These are phyloP conservation scores for Umimayanthus kanabou DNA, from an alignment of 92 coral and sea anemone genomes.

Conservation along the genomic window DNA sequence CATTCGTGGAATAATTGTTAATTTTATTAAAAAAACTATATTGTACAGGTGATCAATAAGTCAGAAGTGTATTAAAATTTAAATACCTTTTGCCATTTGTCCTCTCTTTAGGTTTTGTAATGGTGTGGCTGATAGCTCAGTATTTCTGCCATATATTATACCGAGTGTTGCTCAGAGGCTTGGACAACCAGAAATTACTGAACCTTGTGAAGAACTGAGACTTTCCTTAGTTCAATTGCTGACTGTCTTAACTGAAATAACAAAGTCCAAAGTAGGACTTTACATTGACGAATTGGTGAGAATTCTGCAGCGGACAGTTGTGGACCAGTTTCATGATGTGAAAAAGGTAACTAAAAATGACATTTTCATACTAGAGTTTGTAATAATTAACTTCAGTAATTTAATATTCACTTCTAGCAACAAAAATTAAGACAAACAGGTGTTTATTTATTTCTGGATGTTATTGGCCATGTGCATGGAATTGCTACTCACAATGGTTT, in stretches of 20 bases:
- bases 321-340: constrained; percentile 97
- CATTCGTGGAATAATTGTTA: no score
- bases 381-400: no score
- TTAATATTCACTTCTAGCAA: no score
- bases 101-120: constrained; percentile 56
- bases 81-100: background rate
- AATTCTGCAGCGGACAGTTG: constrained; percentile 83
- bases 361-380: no score
- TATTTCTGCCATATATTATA: constrained; percentile 85
- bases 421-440: no score
- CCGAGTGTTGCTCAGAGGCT: constrained; percentile 89
- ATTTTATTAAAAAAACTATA: no score
- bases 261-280: constrained; percentile 71
- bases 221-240: constrained; percentile 72
- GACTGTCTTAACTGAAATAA: constrained; percentile 61
- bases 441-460: no score
- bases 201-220: constrained; percentile 90
- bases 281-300: constrained; percentile 91
- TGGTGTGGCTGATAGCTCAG: constrained; percentile 67
- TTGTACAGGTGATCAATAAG: no score
- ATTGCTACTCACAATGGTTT: no score
- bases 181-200: constrained; percentile 87
- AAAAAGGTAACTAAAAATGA: constrained; percentile 69
- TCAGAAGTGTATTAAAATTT: background rate
- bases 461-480: no score